Base-by-base conservation (phyloP, 2,797 vertebrate species). In the Chaetodon trifasciatus region DNA sequence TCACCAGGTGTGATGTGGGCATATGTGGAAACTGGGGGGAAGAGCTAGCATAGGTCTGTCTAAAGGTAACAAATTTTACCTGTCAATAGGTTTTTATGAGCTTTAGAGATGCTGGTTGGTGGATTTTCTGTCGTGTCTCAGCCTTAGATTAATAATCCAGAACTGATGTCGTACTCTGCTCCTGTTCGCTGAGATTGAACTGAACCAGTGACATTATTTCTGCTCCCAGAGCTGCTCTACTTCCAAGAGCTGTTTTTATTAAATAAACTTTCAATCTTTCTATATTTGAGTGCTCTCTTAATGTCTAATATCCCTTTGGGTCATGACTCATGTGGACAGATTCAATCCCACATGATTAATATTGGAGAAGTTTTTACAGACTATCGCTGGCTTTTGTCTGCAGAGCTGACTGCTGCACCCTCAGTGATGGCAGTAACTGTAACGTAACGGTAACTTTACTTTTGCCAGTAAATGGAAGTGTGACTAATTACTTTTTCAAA, bases 271-370 rank as follows among this genome's bases (percentile, higher is more conserved):
- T 28, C 1, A 40, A 13, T 69, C 58, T 19, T 40, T 15, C 24
- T 21, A 17, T 32, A 39, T 60, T 50, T 23, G 8, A 58, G 21
- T 63, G 58, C 19, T 17, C 35, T 19, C 32, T 40, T 32, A 19
- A 70, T 55, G 16, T 74, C 83, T 28, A 42, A 55, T 70, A 50
- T 68, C 32, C 2, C 4, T n/a, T 50, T 72, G 50, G 58, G 24
- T 70, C 13, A 42, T 44, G 35, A n/a, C 64, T 79, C 66, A 28
- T 67, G 11, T 67, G 44, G 23, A 46, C 35, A 69, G 23, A 66
- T 62, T 77, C 16, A 67, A 6, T 79, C n/a, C 23, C 15, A 55
- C 11, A 42, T 23, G 16, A 72, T 66, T 68, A 46, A 49, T 74
- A 56, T 19, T 5, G 11, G 56, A 37, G 24, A 46, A 39, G 55